phyloP scores from a whole-genome alignment of 2,888 invertebrate genomes.

The Scotopteryx bipunctaria region DNA sequence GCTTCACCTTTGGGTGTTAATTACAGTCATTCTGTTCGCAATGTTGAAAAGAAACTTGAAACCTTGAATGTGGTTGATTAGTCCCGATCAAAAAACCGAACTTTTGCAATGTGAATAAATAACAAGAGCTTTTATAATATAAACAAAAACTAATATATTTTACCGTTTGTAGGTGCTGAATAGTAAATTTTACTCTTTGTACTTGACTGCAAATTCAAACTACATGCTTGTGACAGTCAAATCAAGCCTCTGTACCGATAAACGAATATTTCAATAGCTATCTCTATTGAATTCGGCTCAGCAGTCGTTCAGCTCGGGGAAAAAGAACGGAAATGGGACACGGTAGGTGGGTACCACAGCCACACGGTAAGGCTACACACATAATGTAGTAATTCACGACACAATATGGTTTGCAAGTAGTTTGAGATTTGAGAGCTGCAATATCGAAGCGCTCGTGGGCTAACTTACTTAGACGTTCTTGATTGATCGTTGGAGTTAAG shows the following conservation, averaged over 20 bases:
- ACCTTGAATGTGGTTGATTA: constrained; percentile 23
- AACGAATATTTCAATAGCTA: constrained; percentile 9
- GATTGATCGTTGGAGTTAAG: too few relatives aligned
- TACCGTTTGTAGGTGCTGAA: too few relatives aligned
- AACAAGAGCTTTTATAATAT: not conserved
- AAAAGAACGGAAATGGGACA: constrained; percentile 22
- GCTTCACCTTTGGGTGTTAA: constrained; percentile 28
- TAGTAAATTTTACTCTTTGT: too few relatives aligned
- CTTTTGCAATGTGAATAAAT: too few relatives aligned
- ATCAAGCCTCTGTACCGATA: constrained; percentile 8
- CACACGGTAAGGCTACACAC: constrained; percentile 4
- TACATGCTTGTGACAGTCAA: constrained; percentile 7
- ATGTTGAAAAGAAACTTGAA: constrained; percentile 17
- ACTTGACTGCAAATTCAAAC: not conserved
- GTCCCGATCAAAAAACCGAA: constrained; percentile 3
- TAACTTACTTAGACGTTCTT: too few relatives aligned
- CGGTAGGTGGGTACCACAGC: not conserved
- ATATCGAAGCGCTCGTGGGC: too few relatives aligned
- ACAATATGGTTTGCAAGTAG: too few relatives aligned
- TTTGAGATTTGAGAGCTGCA: too few relatives aligned
- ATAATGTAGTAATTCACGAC: too few relatives aligned
- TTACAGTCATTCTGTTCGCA: constrained; percentile 19
- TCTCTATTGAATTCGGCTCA: constrained; percentile 19
- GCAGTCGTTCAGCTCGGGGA: constrained; percentile 6
- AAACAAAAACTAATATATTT: too few relatives aligned